Evolutionary conservation across 2,888 invertebrate species (phyloP), one percentile per base, ranked within the genome.

Genomic region (Drosophila hawaiiensis): DNA sequence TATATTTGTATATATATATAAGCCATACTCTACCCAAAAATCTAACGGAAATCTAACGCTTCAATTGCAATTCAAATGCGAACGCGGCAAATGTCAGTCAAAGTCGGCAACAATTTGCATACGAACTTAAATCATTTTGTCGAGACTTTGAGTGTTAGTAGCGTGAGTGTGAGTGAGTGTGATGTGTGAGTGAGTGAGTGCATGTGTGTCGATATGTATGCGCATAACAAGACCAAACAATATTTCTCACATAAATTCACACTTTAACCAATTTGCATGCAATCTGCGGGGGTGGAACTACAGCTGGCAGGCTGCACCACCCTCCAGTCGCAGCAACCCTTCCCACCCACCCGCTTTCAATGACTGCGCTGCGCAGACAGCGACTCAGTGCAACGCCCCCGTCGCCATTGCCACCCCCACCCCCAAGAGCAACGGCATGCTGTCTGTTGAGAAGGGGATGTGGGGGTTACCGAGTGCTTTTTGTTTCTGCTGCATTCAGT

Each of bases 171-270:
- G 39, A 63, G 75, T 60, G 35, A 3, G 29, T 39, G 28, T 35
- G 25, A 10, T n/a, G 47, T 68, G 47, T 54, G 43, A 6, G 43
- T 47, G 16, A 9, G 25, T 25, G 53, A 39, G 58, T 50, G 62
- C n/a, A 35, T 39, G 58, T 50, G 64, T 28, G 67, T 64, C 53
- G 47, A 69, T 68, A 63, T 68, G 74, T 76, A 73, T 81, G 90
- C 80, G 82, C 83, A 86, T 78, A 91, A 91, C 91, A 92, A 91
- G 90, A 92, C 79, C 87, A 92, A 91, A 92, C 85, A 89, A 87
- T 90, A 92, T 93, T 92, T 92, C 92, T 91, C 93, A 92, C 92
- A 93, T 92, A 93, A 93, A 92, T 93, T 92, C 92, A 93, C 92
- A 93, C 93, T 93, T 91, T 84, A 84, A 83, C 83, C 86, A 84